These are phyloP conservation scores for Drosophila busckii DNA, from an alignment of 1,140 invertebrate genomes.

Conservation along the genomic window DNA sequence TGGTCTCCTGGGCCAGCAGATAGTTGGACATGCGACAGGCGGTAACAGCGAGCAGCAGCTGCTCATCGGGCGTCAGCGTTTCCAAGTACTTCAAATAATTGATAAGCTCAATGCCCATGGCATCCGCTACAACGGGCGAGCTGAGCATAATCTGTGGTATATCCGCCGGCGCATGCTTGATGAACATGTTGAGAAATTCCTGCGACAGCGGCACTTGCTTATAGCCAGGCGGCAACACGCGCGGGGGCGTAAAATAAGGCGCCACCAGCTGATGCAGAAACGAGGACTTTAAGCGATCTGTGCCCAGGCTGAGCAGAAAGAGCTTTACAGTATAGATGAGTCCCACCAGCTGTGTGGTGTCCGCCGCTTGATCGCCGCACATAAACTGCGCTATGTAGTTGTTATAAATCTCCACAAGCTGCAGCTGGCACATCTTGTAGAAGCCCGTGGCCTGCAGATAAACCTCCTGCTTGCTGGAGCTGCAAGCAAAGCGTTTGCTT, in stretches of 20 bases:
- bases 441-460: conserved; percentile 73
- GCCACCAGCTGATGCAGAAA: conserved; percentile 62
- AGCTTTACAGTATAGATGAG: conserved; percentile 70
- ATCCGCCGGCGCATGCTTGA: conserved; percentile 56
- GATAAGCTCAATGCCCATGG: conserved; percentile 70
- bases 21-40: conserved; percentile 77
- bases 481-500: conserved; percentile 11
- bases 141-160: conserved; percentile 68
- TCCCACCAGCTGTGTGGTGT: conserved; percentile 45
- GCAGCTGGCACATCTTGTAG: conserved; percentile 75
- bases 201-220: conserved; percentile 62
- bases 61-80: conserved; percentile 63
- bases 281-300: conserved; percentile 61
- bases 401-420: conserved; percentile 69
- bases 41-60: conserved; percentile 60
- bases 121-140: conserved; percentile 68
- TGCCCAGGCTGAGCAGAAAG: conserved; percentile 60
- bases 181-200: conserved; percentile 76
- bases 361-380: conserved; percentile 19
- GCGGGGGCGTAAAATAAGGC: conserved; percentile 58
- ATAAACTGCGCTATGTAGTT: conserved; percentile 50
- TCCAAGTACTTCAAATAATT: conserved; percentile 67
- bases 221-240: conserved; percentile 59
- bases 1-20: conserved; percentile 62
- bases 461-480: conserved; percentile 65